A percentile compares a stretch with the other conserved stretches of the same genome.
Conservation (phyloP, 2,113 vertebrate species). For the Scatophagus argus region DNA sequence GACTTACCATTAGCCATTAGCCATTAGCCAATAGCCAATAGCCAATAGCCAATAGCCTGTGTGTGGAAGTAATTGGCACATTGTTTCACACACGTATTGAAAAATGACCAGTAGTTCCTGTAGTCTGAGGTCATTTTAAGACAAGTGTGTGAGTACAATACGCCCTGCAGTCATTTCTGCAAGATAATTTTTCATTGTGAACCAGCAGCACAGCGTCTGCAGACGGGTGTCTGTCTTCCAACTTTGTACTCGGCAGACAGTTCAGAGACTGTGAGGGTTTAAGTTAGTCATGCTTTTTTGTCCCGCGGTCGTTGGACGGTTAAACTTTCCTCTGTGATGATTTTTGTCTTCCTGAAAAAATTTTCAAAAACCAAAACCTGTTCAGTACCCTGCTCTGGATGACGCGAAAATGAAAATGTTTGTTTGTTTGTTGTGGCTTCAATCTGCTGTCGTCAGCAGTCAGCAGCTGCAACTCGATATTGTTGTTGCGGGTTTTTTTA, state of each 20-base stretch:
- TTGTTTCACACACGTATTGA: not conserved
- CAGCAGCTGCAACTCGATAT: constrained; percentile 11
- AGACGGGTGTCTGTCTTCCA: constrained; percentile 40
- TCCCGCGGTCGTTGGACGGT: constrained; percentile 4
- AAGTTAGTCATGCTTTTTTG: not conserved
- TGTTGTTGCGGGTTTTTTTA: constrained; percentile 37
- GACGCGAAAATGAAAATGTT: not conserved
- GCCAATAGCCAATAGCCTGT: constrained; percentile 34
- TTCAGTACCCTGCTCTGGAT: constrained; percentile 32
- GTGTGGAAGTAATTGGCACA: not conserved
- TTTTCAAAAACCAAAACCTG: constrained; percentile 65
- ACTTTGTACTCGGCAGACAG: constrained; percentile 13
- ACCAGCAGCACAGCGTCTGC: not conserved
- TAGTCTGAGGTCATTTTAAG: not conserved
- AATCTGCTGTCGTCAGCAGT: not conserved
- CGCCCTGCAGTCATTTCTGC: not conserved
- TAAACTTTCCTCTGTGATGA: constrained; percentile 43
- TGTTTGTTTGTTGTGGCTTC: constrained; percentile 21
- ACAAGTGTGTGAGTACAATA: not conserved
- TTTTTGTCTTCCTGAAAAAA: constrained; percentile 72
- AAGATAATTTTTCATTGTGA: not conserved
- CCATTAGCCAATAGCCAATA: constrained; percentile 36
- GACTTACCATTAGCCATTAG: constrained; percentile 20
- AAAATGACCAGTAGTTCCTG: not conserved
- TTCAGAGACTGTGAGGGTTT: not conserved